These are phyloP conservation scores for Mormyrus iriodes DNA, from an alignment of 2,113 vertebrate species.

Conservation along the genomic window DNA sequence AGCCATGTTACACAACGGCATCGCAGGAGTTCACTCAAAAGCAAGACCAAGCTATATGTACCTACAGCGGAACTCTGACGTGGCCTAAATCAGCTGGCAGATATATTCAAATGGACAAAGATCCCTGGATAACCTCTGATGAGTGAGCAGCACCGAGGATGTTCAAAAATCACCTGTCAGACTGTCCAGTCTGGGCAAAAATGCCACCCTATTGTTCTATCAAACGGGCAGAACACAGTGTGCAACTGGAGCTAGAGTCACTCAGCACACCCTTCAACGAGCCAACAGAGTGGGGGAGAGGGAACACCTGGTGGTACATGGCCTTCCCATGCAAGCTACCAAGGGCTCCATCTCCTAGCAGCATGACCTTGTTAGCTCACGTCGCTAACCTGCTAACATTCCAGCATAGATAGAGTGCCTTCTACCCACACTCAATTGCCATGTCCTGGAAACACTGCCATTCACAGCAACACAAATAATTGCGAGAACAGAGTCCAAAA, in stretches of 20 bases:
- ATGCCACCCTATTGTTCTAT: background rate
- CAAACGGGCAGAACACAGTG: background rate
- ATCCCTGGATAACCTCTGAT: too few relatives aligned
- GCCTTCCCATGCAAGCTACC: background rate
- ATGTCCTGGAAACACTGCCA: background rate
- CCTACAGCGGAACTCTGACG: background rate
- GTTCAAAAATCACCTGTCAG: background rate
- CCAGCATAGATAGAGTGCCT: background rate
- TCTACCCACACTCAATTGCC: conserved; percentile 5
- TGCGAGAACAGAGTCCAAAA: background rate
- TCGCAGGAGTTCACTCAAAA: background rate
- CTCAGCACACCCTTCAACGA: background rate
- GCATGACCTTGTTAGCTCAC: conserved; percentile 5
- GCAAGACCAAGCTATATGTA: background rate
- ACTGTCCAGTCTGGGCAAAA: background rate
- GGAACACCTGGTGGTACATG: background rate
- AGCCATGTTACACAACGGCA: background rate
- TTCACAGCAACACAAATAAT: background rate
- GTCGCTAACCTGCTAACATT: background rate
- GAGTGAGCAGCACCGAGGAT: background rate
- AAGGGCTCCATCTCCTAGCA: background rate
- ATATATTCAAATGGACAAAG: too few relatives aligned
- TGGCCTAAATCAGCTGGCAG: background rate
- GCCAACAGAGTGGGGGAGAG: background rate
- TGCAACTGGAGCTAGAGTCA: background rate